A percentile compares a stretch with the other conserved stretches of the same genome.
Conservation (phyloP, 2,888 invertebrate genomes). For the Zygogramma bicolorata region DNA sequence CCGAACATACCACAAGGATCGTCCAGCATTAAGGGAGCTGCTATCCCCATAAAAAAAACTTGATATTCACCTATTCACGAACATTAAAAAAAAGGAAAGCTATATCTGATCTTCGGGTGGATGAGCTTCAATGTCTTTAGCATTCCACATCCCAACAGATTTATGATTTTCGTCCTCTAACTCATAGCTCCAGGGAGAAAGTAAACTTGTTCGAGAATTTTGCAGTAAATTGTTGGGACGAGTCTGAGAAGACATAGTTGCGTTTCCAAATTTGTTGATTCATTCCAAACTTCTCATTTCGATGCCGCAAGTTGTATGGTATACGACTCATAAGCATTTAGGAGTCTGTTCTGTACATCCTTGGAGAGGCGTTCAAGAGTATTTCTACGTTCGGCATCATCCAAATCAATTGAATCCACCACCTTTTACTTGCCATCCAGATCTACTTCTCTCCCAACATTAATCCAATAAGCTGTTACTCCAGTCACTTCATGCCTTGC, state of each 20-base stretch:
- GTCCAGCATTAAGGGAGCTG: no score
- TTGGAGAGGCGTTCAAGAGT: background rate
- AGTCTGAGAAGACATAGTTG: slow-evolving; percentile 18
- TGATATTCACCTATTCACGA: no score
- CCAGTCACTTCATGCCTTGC: background rate
- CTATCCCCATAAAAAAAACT: no score
- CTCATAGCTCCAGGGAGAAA: slow-evolving; percentile 26
- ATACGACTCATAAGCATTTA: background rate
- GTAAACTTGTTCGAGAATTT: slow-evolving; percentile 14
- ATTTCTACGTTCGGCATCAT: background rate
- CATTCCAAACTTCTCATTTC: slow-evolving; percentile 1
- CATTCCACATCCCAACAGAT: no score
- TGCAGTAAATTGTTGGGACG: background rate
- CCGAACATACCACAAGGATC: no score
- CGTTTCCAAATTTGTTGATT: slow-evolving; percentile 17
- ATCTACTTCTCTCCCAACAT: background rate
- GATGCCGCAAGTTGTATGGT: slow-evolving; percentile 11
- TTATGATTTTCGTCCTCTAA: no score
- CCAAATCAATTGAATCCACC: no score
- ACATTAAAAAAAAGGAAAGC: no score
- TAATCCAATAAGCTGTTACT: background rate
- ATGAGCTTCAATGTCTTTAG: no score
- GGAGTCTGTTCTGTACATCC: no score
- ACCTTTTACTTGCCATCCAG: background rate
- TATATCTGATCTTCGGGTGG: no score